These are phyloP conservation scores for Stomatorhinus ivindoensis DNA, from an alignment of 2,113 vertebrate genomes.

Conservation along the genomic window DNA sequence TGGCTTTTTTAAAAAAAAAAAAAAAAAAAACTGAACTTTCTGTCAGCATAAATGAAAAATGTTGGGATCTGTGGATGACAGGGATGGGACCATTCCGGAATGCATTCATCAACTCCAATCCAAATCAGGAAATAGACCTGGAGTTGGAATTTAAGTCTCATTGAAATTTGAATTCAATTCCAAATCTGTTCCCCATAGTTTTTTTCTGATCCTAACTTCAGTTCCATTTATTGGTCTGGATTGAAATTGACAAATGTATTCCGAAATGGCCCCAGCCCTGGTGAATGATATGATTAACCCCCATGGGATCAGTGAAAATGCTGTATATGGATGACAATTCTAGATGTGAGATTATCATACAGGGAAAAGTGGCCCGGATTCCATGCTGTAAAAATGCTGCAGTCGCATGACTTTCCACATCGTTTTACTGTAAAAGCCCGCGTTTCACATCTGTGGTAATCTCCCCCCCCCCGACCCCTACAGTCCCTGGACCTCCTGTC, in stretches of 20 bases:
- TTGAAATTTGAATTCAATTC: no score
- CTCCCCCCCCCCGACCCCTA: neutral
- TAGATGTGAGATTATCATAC: neutral
- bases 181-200: no score
- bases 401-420: neutral
- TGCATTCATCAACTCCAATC: no score
- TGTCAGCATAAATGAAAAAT: neutral
- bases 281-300: neutral
- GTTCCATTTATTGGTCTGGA: no score
- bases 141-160: no score
- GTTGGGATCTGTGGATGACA: neutral
- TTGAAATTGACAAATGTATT: no score
- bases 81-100: no score
- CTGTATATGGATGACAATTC: neutral
- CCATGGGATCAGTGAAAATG: neutral
- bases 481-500: conserved; percentile 66
- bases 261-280: no score
- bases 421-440: neutral
- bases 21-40: neutral
- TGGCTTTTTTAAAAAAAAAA: neutral
- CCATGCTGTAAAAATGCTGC: neutral
- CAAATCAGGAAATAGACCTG: no score
- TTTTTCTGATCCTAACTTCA: no score
- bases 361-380: neutral
- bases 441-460: neutral